Evolutionary conservation across 2,888 invertebrate genomes (phyloP).

Genomic region (Amphimallon solstitiale): DNA sequence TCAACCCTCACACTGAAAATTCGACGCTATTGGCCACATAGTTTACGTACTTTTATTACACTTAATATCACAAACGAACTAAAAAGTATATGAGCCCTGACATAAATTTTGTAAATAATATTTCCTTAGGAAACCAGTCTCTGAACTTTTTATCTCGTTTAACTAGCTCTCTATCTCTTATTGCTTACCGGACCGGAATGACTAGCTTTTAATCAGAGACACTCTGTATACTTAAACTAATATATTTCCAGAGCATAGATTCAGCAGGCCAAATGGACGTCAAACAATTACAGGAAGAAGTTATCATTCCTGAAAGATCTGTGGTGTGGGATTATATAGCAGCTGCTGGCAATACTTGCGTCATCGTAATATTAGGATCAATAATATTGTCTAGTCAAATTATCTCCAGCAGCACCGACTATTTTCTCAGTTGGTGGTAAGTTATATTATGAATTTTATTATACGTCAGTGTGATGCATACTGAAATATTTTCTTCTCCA

Average conservation of each 20-base stretch:
- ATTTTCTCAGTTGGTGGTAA: constrained; percentile 47
- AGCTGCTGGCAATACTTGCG: constrained; percentile 43
- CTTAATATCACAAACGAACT: too few species aligned
- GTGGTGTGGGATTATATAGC: constrained; percentile 44
- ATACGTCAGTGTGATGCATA: background rate
- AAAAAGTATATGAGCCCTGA: too few species aligned
- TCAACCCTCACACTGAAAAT: too few species aligned
- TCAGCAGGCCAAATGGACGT: constrained; percentile 46
- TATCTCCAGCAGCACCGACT: constrained; percentile 43
- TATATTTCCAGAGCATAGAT: constrained; percentile 42
- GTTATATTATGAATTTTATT: background rate
- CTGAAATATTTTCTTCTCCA: constrained; percentile 43
- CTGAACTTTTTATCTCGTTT: too few species aligned
- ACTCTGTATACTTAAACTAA: too few species aligned
- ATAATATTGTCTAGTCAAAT: constrained; percentile 42
- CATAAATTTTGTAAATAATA: too few species aligned
- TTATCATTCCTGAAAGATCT: constrained; percentile 30
- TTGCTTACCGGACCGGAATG: too few species aligned
- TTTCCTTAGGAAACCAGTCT: too few species aligned
- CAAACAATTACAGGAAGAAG: constrained; percentile 44
- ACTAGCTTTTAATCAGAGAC: too few species aligned
- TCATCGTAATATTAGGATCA: constrained; percentile 37
- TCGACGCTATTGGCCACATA: too few species aligned
- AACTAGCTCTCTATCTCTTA: too few species aligned
- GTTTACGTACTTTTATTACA: too few species aligned